These are phyloP conservation scores for Paramacrobiotus metropolitanus DNA, from an alignment of 1,140 invertebrate species.

Conservation along the genomic window DNA sequence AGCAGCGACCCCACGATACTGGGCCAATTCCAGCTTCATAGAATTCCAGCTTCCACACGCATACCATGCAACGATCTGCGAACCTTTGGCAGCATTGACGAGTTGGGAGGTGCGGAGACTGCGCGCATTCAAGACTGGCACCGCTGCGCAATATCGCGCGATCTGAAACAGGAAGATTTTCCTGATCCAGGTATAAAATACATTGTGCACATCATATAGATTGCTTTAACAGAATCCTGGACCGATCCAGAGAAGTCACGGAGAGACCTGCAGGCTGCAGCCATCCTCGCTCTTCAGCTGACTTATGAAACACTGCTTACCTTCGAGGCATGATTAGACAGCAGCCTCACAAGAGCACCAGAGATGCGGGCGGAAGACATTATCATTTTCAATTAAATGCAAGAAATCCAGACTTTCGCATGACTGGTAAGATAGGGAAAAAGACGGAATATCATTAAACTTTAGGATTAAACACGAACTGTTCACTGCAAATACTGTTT, in stretches of 20 bases:
- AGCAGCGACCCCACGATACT: conserved; percentile 98
- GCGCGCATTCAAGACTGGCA: conserved; percentile 10
- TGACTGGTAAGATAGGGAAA: too few species aligned
- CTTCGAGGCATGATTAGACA: conserved; percentile 51
- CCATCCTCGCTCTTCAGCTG: too few species aligned
- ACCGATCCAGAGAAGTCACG: too few species aligned
- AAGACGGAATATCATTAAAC: too few species aligned
- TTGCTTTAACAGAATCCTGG: too few species aligned
- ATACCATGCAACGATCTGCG: conserved; percentile 6
- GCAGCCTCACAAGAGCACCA: conserved; percentile 48
- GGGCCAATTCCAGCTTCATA: conserved; percentile 99
- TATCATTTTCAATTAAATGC: conserved; percentile 43
- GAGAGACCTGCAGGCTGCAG: too few species aligned
- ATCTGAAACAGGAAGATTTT: too few species aligned
- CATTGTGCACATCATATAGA: too few species aligned
- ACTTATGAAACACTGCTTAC: conserved; percentile 30
- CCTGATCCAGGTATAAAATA: too few species aligned
- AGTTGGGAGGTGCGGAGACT: conserved; percentile 6
- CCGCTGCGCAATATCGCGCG: conserved; percentile 7
- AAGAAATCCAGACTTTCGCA: too few species aligned
- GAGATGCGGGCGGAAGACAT: conserved; percentile 56
- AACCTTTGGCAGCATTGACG: conserved; percentile 4
- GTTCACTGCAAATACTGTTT: too few species aligned
- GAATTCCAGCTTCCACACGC: conserved; percentile 28
- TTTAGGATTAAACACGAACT: too few species aligned